A percentile compares a stretch with the other conserved stretches of the same genome.
Evolutionary conservation across 2,113 vertebrate genomes (phyloP).

Genomic region (Phocoena phocoena): DNA sequence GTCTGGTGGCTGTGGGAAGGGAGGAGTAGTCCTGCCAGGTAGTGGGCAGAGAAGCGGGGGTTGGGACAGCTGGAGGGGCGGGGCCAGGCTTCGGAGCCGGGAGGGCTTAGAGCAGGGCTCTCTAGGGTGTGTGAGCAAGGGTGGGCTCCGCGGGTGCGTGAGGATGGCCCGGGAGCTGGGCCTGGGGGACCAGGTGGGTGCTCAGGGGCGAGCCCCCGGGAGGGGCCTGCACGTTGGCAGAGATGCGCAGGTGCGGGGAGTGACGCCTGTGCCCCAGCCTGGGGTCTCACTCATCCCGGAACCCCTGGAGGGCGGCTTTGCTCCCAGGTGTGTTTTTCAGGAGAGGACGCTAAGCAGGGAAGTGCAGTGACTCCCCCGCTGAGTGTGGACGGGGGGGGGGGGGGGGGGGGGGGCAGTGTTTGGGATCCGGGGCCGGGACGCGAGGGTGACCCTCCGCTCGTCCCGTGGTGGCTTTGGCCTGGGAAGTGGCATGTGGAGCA

Average conservation of each 20-base stretch:
- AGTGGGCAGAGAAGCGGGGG: accelerated
- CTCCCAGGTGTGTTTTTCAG: accelerated
- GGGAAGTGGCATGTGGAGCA: background rate
- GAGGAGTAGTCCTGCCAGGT: background rate
- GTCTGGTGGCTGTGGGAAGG: background rate
- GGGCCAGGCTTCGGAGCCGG: accelerated
- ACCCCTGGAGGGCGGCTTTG: background rate
- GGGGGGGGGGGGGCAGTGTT: background rate
- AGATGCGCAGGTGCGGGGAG: accelerated
- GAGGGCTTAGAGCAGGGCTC: accelerated
- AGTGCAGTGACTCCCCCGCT: accelerated
- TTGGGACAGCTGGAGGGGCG: accelerated
- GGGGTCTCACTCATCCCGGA: accelerated
- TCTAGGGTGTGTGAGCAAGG: background rate
- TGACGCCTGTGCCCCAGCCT: accelerated
- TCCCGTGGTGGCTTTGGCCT: background rate
- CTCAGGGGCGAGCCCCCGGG: accelerated
- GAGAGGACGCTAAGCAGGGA: background rate
- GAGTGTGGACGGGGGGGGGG: background rate
- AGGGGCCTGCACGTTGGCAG: background rate
- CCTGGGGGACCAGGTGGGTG: accelerated
- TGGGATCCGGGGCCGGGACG: background rate
- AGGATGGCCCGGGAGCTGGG: background rate
- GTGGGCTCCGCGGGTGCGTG: accelerated
- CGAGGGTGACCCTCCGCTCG: accelerated